Evolutionary conservation across 2,888 invertebrate genomes (phyloP), one percentile per base, ranked within the genome.

Genomic region (Baccha elongata): DNA sequence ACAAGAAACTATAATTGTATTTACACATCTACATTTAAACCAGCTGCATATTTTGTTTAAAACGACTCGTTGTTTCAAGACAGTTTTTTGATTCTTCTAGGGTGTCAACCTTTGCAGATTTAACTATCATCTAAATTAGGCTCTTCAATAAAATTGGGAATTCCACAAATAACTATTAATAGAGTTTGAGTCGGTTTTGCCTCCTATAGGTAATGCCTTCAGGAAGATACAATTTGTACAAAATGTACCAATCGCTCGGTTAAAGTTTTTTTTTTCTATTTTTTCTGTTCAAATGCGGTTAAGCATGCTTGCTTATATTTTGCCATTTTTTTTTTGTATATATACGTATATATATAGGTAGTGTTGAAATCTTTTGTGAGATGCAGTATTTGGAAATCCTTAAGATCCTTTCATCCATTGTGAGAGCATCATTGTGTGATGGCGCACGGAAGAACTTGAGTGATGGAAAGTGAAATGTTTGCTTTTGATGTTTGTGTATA

Each of bases 341-440:
- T 15, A 21, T 48, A 7, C 11, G 35, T 4, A 29, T 46, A 23
- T 50, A 23, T 11, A 2, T n/a, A 17, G n/a, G n/a, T 19, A 32
- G 62, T 64, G 48, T 68, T 64, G 65, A 50, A 60, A 67, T 72
- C 71, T 64, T 73, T 83, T 83, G 67, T 78, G 67, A 46, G 68
- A n/a, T 83, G 64, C 72, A 78, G 72, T 76, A 83, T 83, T 83
- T 83, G 83, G 72, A 73, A 73, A 73, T 83, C 67, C 83, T 83
- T 78, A 78, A 83, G 76, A 78, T 29, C 64, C 37, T 78, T 83
- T 73, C 68, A 58, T 58, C 53, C 68, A 71, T 78, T 78, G 68
- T 83, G 68, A 67, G 68, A 64, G 72, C 58, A 21, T 64, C 53
- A 78, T 72, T 83, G 78, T 72, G 55, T 60, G 52, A 74, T 75